A percentile compares a stretch with the other conserved stretches of the same genome.
Conservation (phyloP, 2,797 vertebrate species). For the Heterohyrax brucei region DNA sequence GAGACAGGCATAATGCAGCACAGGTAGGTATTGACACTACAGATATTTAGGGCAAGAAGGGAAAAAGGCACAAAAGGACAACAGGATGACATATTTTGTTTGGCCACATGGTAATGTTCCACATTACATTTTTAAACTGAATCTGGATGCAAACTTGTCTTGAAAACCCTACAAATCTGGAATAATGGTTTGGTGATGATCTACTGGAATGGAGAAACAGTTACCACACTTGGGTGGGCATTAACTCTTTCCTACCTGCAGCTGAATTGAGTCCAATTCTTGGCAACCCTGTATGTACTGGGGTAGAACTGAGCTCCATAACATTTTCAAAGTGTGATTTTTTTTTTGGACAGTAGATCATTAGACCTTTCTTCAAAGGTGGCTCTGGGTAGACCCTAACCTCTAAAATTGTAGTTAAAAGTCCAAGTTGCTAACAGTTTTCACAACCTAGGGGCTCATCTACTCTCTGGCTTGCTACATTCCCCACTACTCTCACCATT, state of each 20-base stretch:
- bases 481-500: neutral
- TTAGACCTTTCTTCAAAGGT: neutral
- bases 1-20: neutral
- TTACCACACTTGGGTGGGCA: neutral
- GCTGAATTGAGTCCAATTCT: neutral
- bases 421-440: neutral
- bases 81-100: neutral
- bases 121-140: neutral
- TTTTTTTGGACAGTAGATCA: neutral
- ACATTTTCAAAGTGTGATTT: neutral
- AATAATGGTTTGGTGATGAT: neutral
- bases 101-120: neutral
- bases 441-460: neutral
- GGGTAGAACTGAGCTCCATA: neutral
- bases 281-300: neutral
- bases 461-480: neutral
- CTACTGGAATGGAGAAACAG: neutral
- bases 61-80: neutral
- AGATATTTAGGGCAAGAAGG: neutral
- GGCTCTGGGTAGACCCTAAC: neutral
- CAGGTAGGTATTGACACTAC: neutral
- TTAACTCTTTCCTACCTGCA: neutral
- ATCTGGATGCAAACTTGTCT: conserved; percentile 4
- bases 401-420: neutral
- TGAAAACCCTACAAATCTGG: neutral